Conservation (phyloP, 1,140 invertebrate genomes). For the Leptopilina boulardi region DNA sequence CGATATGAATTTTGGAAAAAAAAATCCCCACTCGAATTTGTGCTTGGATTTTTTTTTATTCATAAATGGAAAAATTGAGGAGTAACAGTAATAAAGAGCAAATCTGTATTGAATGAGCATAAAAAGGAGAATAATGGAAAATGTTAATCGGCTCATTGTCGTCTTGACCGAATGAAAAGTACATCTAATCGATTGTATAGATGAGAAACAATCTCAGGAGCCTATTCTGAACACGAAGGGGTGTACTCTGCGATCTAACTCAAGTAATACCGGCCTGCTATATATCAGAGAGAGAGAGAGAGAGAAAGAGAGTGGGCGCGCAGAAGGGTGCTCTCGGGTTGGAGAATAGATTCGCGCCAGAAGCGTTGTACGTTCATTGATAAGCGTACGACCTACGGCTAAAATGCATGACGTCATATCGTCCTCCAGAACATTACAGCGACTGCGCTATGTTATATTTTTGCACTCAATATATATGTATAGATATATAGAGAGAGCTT, state of each 20-base stretch:
- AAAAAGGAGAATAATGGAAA: neutral
- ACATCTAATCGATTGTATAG: neutral
- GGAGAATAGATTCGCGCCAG: constrained; percentile 64
- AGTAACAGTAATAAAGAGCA: neutral
- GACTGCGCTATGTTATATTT: constrained; percentile 51
- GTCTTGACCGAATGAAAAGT: neutral
- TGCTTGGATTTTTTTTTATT: neutral
- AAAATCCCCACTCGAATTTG: too few species aligned
- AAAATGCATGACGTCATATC: constrained; percentile 63
- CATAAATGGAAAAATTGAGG: neutral
- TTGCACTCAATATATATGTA: neutral
- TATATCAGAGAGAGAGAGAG: too few species aligned
- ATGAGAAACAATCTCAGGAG: constrained; percentile 18
- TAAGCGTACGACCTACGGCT: constrained; percentile 64
- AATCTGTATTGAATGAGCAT: neutral
- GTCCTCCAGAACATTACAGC: constrained; percentile 44
- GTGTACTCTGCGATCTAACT: constrained; percentile 30
- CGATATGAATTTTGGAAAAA: neutral
- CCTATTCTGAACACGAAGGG: constrained; percentile 23
- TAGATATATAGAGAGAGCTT: too few species aligned
- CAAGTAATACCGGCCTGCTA: constrained; percentile 47
- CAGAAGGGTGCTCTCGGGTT: constrained; percentile 56
- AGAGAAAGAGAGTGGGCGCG: constrained; percentile 34
- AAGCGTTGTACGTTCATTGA: constrained; percentile 74
- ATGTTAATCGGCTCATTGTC: constrained; percentile 1